Evolutionary conservation across 2,797 vertebrate species (phyloP).

Genomic region (Lacerta bilineata): DNA sequence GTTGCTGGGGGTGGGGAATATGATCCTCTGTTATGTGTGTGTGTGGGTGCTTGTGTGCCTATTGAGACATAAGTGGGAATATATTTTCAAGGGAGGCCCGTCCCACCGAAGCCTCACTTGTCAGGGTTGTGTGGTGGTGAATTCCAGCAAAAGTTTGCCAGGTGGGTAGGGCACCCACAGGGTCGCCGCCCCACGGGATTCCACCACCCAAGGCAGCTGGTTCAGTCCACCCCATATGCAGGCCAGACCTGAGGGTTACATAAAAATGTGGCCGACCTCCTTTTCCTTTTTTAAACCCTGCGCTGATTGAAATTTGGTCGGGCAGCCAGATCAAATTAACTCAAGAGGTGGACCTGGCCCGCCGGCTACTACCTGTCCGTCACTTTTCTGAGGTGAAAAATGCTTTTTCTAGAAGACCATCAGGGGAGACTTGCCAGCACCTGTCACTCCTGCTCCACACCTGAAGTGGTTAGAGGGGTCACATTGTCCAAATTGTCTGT

Average conservation of each 20-base stretch:
- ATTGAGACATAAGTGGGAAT: not conserved
- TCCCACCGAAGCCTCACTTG: too few species aligned
- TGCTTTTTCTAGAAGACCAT: not conserved
- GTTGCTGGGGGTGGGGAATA: not conserved
- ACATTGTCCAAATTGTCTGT: not conserved
- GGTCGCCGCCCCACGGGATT: too few species aligned
- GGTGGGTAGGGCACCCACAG: too few species aligned
- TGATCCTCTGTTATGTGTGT: not conserved
- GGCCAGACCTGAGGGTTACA: too few species aligned
- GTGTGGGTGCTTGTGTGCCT: too few species aligned
- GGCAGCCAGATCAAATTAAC: not conserved
- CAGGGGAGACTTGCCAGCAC: not conserved
- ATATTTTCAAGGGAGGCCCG: not conserved
- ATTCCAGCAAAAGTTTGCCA: too few species aligned
- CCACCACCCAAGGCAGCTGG: too few species aligned
- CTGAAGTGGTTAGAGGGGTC: not conserved
- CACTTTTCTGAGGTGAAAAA: not conserved
- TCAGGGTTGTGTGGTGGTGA: too few species aligned
- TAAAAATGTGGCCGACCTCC: not conserved
- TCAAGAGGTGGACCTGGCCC: not conserved
- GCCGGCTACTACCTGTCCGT: not conserved
- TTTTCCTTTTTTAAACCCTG: not conserved
- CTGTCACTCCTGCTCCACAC: too few species aligned
- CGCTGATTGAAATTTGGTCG: not conserved
- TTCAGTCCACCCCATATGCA: too few species aligned